These are phyloP conservation scores for Drosophila chauvacae DNA, from an alignment of 1,140 invertebrate genomes.

Conservation along the genomic window DNA sequence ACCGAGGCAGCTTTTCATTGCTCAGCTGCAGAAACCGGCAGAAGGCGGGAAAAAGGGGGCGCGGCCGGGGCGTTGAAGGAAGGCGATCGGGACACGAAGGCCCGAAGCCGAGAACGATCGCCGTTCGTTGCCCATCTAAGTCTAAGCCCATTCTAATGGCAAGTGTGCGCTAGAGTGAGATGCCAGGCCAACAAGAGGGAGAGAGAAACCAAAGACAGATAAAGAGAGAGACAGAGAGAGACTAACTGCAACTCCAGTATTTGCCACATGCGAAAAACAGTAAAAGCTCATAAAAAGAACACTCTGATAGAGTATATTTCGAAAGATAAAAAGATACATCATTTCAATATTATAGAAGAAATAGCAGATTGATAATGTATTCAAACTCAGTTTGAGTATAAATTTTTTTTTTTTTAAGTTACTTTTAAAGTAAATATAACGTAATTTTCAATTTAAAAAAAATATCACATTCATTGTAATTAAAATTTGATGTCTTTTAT, in stretches of 20 bases:
- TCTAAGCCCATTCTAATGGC: slow-evolving; percentile 81
- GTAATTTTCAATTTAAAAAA: too few relatives aligned
- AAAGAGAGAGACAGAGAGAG: slow-evolving; percentile 21
- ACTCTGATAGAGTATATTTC: background rate
- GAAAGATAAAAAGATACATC: background rate
- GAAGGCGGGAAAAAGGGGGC: slow-evolving; percentile 63
- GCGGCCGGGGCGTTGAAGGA: slow-evolving; percentile 52
- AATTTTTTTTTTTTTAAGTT: background rate
- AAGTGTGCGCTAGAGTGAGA: slow-evolving; percentile 48
- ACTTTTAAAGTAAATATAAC: background rate
- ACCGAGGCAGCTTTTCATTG: slow-evolving; percentile 42
- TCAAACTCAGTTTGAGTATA: background rate
- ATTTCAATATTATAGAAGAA: background rate
- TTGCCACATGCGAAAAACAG: slow-evolving; percentile 73
- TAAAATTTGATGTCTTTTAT: too few relatives aligned
- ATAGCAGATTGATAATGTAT: too few relatives aligned
- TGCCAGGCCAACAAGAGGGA: slow-evolving; percentile 39
- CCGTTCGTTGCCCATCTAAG: slow-evolving; percentile 68
- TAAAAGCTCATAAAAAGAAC: background rate
- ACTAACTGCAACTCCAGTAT: slow-evolving; percentile 65
- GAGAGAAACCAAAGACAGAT: background rate
- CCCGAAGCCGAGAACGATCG: slow-evolving; percentile 50
- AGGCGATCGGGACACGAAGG: slow-evolving; percentile 46
- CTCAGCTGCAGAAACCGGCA: slow-evolving; percentile 61
- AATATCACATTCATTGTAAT: too few relatives aligned